Conservation (phyloP, 1,140 invertebrate species). For the Bombyx mandarina region DNA sequence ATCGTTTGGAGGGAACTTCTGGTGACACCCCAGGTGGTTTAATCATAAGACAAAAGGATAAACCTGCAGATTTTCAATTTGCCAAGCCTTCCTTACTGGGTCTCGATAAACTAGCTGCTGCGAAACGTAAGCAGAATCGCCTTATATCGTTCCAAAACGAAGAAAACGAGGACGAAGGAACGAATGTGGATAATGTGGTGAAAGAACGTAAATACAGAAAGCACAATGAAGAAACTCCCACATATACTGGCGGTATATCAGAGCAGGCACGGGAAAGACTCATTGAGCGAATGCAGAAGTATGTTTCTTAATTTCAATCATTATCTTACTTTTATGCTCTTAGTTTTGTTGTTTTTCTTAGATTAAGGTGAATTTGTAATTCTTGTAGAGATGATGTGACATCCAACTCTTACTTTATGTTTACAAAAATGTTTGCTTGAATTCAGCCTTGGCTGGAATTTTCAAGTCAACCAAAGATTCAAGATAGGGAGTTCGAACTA, state of each 20-base stretch:
- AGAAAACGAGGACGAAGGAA: slow-evolving; percentile 72
- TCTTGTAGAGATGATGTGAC: too few relatives aligned
- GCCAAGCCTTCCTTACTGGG: slow-evolving; percentile 87
- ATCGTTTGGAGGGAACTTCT: slow-evolving; percentile 87
- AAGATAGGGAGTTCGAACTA: too few relatives aligned
- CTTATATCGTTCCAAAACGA: slow-evolving; percentile 78
- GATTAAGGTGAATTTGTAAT: too few relatives aligned
- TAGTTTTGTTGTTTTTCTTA: too few relatives aligned
- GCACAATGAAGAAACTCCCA: slow-evolving; percentile 89
- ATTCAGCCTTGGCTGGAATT: too few relatives aligned
- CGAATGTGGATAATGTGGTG: slow-evolving; percentile 49
- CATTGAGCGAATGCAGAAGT: slow-evolving; percentile 75
- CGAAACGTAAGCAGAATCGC: slow-evolving; percentile 76
- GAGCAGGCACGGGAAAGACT: slow-evolving; percentile 82
- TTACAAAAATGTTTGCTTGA: too few relatives aligned
- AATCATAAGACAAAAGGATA: slow-evolving; percentile 84
- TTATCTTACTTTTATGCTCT: background rate
- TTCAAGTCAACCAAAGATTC: too few relatives aligned
- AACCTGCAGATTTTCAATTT: slow-evolving; percentile 81
- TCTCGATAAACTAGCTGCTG: slow-evolving; percentile 88
- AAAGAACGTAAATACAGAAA: slow-evolving; percentile 80
- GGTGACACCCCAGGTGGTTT: slow-evolving; percentile 82
- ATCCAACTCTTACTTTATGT: too few relatives aligned
- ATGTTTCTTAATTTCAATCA: slow-evolving; percentile 5
- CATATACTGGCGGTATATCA: slow-evolving; percentile 92